These are phyloP conservation scores for Fistularia tabacaria DNA, from an alignment of 2,797 vertebrate species.

Conservation along the genomic window DNA sequence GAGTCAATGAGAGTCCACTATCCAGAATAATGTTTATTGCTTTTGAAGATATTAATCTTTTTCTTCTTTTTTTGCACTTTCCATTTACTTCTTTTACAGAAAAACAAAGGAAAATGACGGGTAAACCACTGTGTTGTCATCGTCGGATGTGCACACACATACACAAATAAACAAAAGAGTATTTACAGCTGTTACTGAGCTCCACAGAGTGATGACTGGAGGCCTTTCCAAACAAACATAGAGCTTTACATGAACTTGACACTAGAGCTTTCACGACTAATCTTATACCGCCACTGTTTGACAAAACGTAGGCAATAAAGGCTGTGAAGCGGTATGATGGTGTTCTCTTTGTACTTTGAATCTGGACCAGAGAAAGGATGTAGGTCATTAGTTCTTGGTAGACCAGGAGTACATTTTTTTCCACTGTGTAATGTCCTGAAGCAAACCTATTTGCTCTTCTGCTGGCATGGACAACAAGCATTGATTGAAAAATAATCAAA, in stretches of 20 bases:
- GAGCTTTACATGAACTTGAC: constrained; percentile 74
- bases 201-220: constrained; percentile 55
- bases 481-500: constrained; percentile 67
- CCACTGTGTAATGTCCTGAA: constrained; percentile 45
- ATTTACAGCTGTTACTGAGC: constrained; percentile 75
- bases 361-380: constrained; percentile 26
- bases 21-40: constrained; percentile 85
- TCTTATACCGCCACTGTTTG: constrained; percentile 58
- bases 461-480: constrained; percentile 58
- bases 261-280: constrained; percentile 68
- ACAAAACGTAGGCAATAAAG: constrained; percentile 60
- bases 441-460: constrained; percentile 42
- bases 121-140: constrained; percentile 71
- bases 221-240: constrained; percentile 64
- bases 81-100: constrained; percentile 75
- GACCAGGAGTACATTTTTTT: constrained; percentile 32
- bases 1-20: constrained; percentile 55
- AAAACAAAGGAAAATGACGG: constrained; percentile 74
- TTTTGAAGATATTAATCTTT: constrained; percentile 80
- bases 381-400: constrained; percentile 27
- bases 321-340: constrained; percentile 64
- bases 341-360: constrained; percentile 48
- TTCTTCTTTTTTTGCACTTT: constrained; percentile 69
- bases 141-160: constrained; percentile 73
- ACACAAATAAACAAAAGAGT: constrained; percentile 73